These are phyloP conservation scores for Turritopsis rubra DNA, from an alignment of 30 jellyfish, hydroid and myxozoan genomes.

Conservation along the genomic window DNA sequence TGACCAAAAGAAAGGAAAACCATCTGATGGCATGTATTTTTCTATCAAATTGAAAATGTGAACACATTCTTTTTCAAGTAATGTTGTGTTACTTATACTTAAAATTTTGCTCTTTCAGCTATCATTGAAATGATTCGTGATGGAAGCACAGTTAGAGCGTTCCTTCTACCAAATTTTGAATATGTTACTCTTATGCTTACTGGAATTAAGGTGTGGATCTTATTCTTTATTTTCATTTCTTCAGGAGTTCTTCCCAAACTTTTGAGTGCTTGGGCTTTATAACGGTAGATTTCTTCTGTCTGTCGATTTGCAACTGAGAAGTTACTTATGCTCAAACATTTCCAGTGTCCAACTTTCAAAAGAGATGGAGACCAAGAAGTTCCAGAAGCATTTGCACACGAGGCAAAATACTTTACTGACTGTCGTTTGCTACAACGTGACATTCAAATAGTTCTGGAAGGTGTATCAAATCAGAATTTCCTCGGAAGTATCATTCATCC, in stretches of 20 bases:
- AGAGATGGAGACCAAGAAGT: conserved; percentile 69
- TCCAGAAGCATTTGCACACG: conserved; percentile 75
- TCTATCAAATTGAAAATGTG: too few species aligned
- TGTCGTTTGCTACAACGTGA: conserved; percentile 83
- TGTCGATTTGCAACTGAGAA: too few species aligned
- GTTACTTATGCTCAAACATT: background rate
- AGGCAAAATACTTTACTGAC: conserved; percentile 86
- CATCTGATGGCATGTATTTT: conserved; percentile 54
- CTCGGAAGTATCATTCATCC: conserved; percentile 80
- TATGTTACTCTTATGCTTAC: conserved; percentile 87
- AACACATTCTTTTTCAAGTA: background rate
- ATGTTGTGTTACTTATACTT: background rate
- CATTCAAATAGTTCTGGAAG: conserved; percentile 70
- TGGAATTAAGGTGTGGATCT: conserved; percentile 59
- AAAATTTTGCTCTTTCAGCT: conserved; percentile 34
- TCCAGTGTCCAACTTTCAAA: conserved; percentile 75
- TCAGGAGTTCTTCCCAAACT: too few species aligned
- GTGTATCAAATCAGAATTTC: conserved; percentile 81
- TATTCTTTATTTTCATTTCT: too few species aligned
- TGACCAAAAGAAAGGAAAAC: conserved; percentile 78
- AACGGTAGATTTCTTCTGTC: too few species aligned
- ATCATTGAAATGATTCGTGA: conserved; percentile 83
- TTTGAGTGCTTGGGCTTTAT: background rate
- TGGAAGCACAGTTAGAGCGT: conserved; percentile 90
- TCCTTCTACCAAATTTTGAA: conserved; percentile 71